Base-by-base conservation (phyloP, 1,140 invertebrate species). In the Lithobius niger region DNA sequence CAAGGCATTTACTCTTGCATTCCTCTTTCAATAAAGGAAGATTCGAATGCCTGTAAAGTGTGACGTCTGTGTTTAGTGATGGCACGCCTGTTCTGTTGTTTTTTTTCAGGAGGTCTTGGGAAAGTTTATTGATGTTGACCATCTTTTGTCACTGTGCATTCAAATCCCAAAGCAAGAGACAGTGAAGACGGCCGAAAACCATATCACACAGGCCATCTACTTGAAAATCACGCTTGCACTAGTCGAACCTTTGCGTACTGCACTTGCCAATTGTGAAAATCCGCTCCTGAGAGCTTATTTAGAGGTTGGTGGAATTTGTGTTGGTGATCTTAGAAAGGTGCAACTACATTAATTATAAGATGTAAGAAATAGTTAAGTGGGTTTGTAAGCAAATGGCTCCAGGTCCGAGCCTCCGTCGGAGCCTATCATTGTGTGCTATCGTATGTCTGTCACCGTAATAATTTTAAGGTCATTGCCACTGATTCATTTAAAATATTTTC, bases 141-240 rank as follows among this genome's bases (percentile, higher is more conserved):
- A 78, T 52, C 65, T 84, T 1, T 61, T 84, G 1, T 74, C 75
- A 19, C 62, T 79, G 2, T 77, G 79, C 61, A 71, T 77, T 45
- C 75, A 79, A 58, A 67, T 74, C 16, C 73, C 73, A 1, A 74
- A 78, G 54, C 72, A 79, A 57, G 78, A 81, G 22, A 77, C 75
- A 21, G 66, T 76, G 42, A 72, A 71, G 44, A 80, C 79, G 1
- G 68, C 70, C 28, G 86, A 91, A 64, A 77, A 77, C 21, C 83
- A 88, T 67, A 74, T 92, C 26, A 88, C 88, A 64, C 84, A 86
- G 63, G 73, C 83, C 2, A 73, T 95, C 2, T 70, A 82, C 4
- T 67, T 95, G 28, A 93, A 93, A 71, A 80, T 82, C 49, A 79
- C 81, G 0, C 71, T 93, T 60, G 82, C 86, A 56, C 64, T 79